phyloP scores from a whole-genome alignment of 1,140 invertebrate species.

The Myzus persicae region DNA sequence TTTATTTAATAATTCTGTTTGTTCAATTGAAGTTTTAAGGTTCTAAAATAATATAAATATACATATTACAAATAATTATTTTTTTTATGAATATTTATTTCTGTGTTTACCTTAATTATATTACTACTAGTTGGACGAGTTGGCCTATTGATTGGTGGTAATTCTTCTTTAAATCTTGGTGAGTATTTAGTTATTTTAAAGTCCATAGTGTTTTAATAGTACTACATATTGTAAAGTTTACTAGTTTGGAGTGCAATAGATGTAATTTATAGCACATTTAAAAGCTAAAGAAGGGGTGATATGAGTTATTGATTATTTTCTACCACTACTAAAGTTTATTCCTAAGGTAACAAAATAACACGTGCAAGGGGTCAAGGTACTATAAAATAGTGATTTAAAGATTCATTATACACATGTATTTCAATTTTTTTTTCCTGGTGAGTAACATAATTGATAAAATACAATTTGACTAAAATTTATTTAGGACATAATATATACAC shows the following conservation, averaged over 20 bases:
- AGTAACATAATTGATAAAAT: background rate
- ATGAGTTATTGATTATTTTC: constrained; percentile 50
- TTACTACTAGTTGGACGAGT: background rate
- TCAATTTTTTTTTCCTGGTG: background rate
- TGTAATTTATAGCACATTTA: background rate
- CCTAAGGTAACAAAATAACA: constrained; percentile 52
- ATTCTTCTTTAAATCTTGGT: constrained; percentile 38
- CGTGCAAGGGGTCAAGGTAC: constrained; percentile 40
- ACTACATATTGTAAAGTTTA: background rate
- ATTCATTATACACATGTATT: background rate
- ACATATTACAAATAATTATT: background rate
- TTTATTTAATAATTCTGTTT: constrained; percentile 20
- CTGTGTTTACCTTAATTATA: constrained; percentile 24
- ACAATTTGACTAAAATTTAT: background rate
- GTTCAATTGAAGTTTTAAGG: background rate
- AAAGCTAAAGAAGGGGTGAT: constrained; percentile 42
- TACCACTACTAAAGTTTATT: constrained; percentile 12
- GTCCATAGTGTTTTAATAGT: constrained; percentile 28
- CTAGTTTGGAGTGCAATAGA: background rate
- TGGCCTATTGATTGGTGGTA: constrained; percentile 44
- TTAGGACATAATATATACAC: background rate
- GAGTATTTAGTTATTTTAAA: constrained; percentile 17
- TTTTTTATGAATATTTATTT: background rate
- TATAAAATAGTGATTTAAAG: background rate
- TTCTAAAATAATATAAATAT: constrained; percentile 34